Percentiles rank a stretch among this genome's conserved stretches.
Conservation (phyloP, 2,888 invertebrate species). For the Caenorhabditis doughertyi region DNA sequence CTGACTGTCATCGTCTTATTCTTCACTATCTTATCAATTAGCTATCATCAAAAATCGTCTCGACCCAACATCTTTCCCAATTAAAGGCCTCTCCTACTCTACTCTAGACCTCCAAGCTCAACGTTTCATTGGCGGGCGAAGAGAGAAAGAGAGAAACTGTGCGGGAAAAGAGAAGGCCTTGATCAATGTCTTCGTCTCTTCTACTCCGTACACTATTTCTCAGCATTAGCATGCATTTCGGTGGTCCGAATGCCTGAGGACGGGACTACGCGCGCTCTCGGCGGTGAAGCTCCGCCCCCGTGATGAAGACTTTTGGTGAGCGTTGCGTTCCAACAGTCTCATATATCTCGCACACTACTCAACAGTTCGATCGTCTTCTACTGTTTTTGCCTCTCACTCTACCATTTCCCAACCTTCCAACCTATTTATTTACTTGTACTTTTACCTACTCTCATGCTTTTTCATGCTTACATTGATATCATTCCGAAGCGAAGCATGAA, state of each 20-base stretch:
- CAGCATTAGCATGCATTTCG: constrained; percentile 11
- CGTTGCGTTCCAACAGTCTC: background rate
- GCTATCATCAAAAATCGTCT: constrained; percentile 30
- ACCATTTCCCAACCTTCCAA: constrained; percentile 6
- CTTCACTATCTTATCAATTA: constrained; percentile 28
- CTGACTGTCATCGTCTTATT: constrained; percentile 7
- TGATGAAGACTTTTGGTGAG: background rate
- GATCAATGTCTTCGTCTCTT: background rate
- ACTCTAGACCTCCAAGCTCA: background rate
- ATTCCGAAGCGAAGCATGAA: constrained; percentile 16
- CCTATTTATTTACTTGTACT: constrained; percentile 38
- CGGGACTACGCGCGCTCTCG: background rate
- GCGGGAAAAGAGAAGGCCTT: background rate
- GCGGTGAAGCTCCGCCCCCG: background rate
- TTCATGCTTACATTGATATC: constrained; percentile 42
- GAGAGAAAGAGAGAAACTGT: background rate
- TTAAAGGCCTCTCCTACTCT: background rate
- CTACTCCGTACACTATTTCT: background rate
- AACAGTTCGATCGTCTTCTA: background rate
- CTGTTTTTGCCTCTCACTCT: constrained; percentile 5
- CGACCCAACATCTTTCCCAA: constrained; percentile 9
- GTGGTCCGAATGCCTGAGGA: constrained; percentile 7
- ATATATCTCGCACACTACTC: background rate
- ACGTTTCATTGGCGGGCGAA: background rate
- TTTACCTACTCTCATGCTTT: constrained; percentile 40